These are phyloP conservation scores for Parasteatoda lunata DNA, from an alignment of 2,888 invertebrate species.

Conservation along the genomic window DNA sequence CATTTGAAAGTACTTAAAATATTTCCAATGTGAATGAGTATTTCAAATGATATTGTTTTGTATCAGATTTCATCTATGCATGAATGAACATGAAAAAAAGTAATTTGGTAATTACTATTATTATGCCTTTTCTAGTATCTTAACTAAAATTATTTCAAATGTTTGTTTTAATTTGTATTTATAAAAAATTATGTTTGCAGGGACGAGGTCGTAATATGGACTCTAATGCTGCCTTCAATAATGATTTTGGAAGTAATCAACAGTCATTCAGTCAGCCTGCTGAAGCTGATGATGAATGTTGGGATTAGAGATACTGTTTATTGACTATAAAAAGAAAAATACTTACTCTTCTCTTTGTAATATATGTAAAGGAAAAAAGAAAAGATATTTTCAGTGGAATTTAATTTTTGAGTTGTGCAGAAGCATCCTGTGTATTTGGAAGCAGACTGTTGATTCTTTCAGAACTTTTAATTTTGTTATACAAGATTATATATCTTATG, in stretches of 20 bases:
- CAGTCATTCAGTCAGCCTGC: conserved; percentile 18
- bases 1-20: too few relatives aligned
- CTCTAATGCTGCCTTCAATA: conserved; percentile 56
- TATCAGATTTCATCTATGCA: background rate
- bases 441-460: too few relatives aligned
- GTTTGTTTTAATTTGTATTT: background rate
- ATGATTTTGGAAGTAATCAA: background rate
- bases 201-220: conserved; percentile 33
- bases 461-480: too few relatives aligned
- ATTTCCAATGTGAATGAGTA: background rate
- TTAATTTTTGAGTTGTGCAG: conserved; percentile 10
- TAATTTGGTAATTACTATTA: too few relatives aligned
- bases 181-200: conserved; percentile 7
- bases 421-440: background rate
- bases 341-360: conserved; percentile 18
- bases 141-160: too few relatives aligned
- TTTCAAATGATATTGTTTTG: background rate
- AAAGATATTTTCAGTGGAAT: conserved; percentile 54
- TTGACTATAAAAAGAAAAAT: too few relatives aligned
- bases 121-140: too few relatives aligned
- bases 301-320: conserved; percentile 19
- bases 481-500: too few relatives aligned
- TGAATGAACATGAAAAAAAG: background rate
- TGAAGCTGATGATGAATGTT: conserved; percentile 33
- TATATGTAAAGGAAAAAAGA: conserved; percentile 42